Percentiles rank a stretch among this genome's conserved stretches.
These are phyloP conservation scores for Leptoteleia sp. DNA, from an alignment of 1,140 invertebrate species.

Conservation along the genomic window DNA sequence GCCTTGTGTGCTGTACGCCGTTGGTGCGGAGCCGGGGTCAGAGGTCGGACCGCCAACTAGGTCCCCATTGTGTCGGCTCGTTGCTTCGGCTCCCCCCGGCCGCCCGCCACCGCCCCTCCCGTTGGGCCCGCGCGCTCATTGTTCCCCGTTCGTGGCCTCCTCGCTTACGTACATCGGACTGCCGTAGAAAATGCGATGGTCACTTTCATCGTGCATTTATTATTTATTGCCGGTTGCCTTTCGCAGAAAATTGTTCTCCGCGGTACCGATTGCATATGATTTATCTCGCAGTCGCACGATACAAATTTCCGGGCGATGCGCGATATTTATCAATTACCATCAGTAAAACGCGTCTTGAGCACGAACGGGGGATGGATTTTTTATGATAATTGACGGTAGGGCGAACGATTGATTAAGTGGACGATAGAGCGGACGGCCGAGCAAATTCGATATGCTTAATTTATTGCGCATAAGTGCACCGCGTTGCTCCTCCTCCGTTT, in stretches of 20 bases:
- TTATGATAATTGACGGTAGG: slow-evolving; percentile 51
- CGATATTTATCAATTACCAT: slow-evolving; percentile 57
- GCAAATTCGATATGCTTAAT: slow-evolving; percentile 31
- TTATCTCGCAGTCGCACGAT: slow-evolving; percentile 50
- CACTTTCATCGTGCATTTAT: slow-evolving; percentile 65
- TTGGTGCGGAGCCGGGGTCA: slow-evolving; percentile 73
- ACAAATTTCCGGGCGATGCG: slow-evolving; percentile 55
- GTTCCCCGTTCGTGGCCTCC: slow-evolving; percentile 75
- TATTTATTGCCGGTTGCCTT: slow-evolving; percentile 62
- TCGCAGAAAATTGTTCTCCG: slow-evolving; percentile 64
- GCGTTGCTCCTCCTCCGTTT: no score
- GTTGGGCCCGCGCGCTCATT: slow-evolving; percentile 69
- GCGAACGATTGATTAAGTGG: slow-evolving; percentile 28
- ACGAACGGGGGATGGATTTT: slow-evolving; percentile 34
- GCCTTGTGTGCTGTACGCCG: slow-evolving; percentile 63
- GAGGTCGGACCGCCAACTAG: slow-evolving; percentile 79
- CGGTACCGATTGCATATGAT: slow-evolving; percentile 58
- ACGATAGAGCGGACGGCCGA: slow-evolving; percentile 11
- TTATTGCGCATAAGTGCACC: no score
- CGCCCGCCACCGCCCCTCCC: slow-evolving; percentile 48
- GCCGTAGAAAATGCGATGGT: slow-evolving; percentile 64
- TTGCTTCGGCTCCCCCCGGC: slow-evolving; percentile 24
- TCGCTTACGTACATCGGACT: slow-evolving; percentile 78
- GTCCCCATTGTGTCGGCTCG: slow-evolving; percentile 78
- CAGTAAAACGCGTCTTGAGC: slow-evolving; percentile 14